Evolutionary conservation across 2,888 invertebrate genomes (phyloP), one percentile per base, ranked within the genome.

Genomic region (Nezara viridula): DNA sequence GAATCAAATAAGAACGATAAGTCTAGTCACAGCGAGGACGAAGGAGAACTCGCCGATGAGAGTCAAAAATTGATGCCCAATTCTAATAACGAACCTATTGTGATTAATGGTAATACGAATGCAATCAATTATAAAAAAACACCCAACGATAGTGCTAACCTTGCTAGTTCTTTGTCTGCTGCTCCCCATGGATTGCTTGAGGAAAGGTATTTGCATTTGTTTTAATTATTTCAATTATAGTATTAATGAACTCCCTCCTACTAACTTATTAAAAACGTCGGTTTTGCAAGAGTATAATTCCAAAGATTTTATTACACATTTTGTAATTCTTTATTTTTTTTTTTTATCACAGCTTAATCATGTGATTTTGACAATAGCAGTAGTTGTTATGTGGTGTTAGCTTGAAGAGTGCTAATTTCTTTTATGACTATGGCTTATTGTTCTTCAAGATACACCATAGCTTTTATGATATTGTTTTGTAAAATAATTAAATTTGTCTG

Each of bases 161-260:
- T n/a, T 14, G 9, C 81, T 81, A 81, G n/a, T 40, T 37, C 81
- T n/a, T 81, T 81, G 81, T n/a, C 44, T 44, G 40, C 12, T 47
- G 44, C 2, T 81, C 24, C 44, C n/a, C 24, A 81, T 81, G 81
- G 81, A 81, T 40, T 81, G 81, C 44, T 81, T 81, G 81, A 81
- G 24, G 81, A 47, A 81, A 81, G 81, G 81, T 81, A 81, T 81
- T 81, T 81, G 40, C 44, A 24, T 81, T 81, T 81, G 14, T 77
- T 77, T 77, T 77, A 40, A 12, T 21, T 77, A 40, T 77, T 40
- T 77, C 21, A 55, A n/a, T 55, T 55, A 19, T n/a, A n/a, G 2
- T 37, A 19, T 37, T 32, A 14, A 16, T 27, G 21, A 27, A 60
- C 21, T 21, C 6, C 9, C 4, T 12, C 32, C 32, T 16, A 73